A percentile compares a stretch with the other conserved stretches of the same genome.
These are phyloP conservation scores for Ianthella basta DNA, from an alignment of 37 sponge, comb jelly and placozoan genomes.

Conservation along the genomic window DNA sequence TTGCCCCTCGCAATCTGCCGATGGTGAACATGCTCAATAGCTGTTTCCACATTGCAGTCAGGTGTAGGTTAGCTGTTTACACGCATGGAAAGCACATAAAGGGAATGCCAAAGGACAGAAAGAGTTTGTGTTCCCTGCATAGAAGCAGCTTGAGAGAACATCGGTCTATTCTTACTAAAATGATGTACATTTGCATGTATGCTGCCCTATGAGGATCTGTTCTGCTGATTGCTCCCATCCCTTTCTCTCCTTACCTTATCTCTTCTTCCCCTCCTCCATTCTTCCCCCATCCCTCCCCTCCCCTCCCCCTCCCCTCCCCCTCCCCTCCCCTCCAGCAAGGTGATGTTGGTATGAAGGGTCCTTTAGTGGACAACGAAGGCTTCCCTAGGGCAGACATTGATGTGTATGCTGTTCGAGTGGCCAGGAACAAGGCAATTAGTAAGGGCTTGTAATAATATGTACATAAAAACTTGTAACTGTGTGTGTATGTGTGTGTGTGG, in stretches of 20 bases:
- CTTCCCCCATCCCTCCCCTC: neutral
- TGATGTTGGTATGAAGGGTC: conserved; percentile 84
- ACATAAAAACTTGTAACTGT: too few relatives aligned
- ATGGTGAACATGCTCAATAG: too few relatives aligned
- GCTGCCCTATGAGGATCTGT: neutral
- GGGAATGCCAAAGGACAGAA: too few relatives aligned
- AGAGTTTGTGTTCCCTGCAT: too few relatives aligned
- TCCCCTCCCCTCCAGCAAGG: conserved; percentile 53
- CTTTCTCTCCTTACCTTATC: neutral
- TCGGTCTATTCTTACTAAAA: too few relatives aligned
- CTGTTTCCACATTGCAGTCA: too few relatives aligned
- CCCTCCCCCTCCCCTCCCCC: neutral
- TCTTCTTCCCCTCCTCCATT: neutral
- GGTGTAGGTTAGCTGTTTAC: too few relatives aligned
- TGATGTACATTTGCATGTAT: too few relatives aligned
- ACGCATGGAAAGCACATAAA: too few relatives aligned
- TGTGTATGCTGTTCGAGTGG: conserved; percentile 83
- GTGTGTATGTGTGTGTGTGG: too few relatives aligned
- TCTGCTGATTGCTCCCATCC: neutral
- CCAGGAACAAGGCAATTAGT: conserved; percentile 86
- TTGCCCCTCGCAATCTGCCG: too few relatives aligned
- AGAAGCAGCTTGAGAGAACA: too few relatives aligned
- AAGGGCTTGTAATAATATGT: conserved; percentile 4
- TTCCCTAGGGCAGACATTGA: conserved; percentile 90
- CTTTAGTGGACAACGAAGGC: conserved; percentile 81